Evolutionary conservation across 2,888 invertebrate species (phyloP).

Genomic region (Isotomurus palustris): DNA sequence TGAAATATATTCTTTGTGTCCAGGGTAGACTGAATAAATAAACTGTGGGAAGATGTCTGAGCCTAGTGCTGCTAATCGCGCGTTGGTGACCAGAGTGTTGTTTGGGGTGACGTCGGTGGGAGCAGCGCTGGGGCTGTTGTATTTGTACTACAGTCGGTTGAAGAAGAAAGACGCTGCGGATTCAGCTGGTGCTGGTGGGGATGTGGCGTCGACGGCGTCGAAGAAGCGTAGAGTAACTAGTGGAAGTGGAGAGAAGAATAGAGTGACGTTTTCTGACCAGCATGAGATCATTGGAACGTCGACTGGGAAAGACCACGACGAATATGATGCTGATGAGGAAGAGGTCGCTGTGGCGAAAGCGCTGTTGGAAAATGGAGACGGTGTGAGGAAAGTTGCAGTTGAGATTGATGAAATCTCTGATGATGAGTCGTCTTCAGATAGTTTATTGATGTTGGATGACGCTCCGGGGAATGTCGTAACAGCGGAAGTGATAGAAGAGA

Average conservation of each 20-base stretch:
- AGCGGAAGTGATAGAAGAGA: too few relatives aligned
- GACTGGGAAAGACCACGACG: neutral
- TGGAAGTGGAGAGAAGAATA: slow-evolving; percentile 1
- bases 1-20: neutral
- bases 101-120: slow-evolving; percentile 32
- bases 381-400: neutral
- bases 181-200: neutral
- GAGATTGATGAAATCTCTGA: neutral
- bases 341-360: neutral
- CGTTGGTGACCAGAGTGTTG: slow-evolving; percentile 29
- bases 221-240: neutral
- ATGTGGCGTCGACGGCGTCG: neutral
- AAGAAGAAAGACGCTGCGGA: slow-evolving; percentile 8
- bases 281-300: slow-evolving; percentile 1
- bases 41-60: neutral
- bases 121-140: slow-evolving; percentile 28
- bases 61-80: slow-evolving; percentile 7
- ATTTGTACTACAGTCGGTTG: slow-evolving; percentile 29
- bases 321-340: neutral
- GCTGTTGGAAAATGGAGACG: neutral
- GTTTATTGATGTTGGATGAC: too few relatives aligned
- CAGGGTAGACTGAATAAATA: slow-evolving; percentile 3
- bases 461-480: too few relatives aligned
- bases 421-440: neutral
- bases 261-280: slow-evolving; percentile 8